These are phyloP conservation scores for Dugesia japonica DNA, from an alignment of 2,888 invertebrate species.

Conservation along the genomic window DNA sequence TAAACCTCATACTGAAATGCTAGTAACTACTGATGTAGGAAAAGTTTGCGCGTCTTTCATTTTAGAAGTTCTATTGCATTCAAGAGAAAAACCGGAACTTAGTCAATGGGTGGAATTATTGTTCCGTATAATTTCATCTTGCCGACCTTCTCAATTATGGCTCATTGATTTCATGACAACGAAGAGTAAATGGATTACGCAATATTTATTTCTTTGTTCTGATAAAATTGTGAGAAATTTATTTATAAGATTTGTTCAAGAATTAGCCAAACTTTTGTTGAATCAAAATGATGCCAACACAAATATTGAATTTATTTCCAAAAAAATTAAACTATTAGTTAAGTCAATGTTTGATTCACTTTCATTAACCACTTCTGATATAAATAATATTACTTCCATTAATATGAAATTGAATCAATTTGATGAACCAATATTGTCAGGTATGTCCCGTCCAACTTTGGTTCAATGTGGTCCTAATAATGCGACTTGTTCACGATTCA, in stretches of 20 bases:
- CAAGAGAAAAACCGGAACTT: constrained; percentile 67
- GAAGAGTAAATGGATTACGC: background rate
- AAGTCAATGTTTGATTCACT: background rate
- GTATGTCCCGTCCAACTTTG: background rate
- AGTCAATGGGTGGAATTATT: constrained; percentile 34
- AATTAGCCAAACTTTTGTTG: background rate
- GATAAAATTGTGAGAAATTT: constrained; percentile 20
- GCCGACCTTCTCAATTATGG: background rate
- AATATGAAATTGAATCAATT: constrained; percentile 8
- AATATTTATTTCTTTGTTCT: constrained; percentile 3
- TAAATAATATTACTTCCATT: background rate
- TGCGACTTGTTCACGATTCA: background rate
- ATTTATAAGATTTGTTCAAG: constrained; percentile 12
- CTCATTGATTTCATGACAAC: background rate
- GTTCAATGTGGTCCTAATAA: background rate
- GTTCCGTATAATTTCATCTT: background rate
- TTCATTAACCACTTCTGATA: background rate
- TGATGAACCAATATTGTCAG: background rate
- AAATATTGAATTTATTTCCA: background rate
- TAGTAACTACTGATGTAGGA: background rate
- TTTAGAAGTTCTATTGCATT: constrained; percentile 84
- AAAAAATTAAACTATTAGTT: background rate
- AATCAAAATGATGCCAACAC: background rate
- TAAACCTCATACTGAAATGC: background rate
- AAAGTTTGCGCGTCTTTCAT: constrained; percentile 55